Percentiles rank a stretch among this genome's conserved stretches.
These are phyloP conservation scores for Hylaeus volcanicus DNA, from an alignment of 1,140 invertebrate species.

Conservation along the genomic window DNA sequence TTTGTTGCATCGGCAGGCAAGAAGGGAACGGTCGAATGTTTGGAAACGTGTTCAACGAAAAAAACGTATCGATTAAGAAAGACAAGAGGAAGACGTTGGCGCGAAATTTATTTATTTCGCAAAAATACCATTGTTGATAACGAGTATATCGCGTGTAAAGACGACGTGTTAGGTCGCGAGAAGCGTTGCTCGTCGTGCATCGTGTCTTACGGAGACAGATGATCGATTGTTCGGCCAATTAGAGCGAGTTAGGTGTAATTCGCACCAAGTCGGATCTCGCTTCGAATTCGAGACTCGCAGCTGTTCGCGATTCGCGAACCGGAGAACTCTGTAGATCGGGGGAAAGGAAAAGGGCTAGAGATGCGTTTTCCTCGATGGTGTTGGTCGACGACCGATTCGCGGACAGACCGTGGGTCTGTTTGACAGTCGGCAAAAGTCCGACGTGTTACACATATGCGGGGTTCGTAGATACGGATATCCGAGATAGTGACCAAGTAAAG, in stretches of 20 bases:
- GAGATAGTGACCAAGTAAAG: too few species aligned
- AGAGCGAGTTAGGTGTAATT: conserved; percentile 2
- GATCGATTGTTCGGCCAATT: conserved; percentile 49
- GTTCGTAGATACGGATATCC: too few species aligned
- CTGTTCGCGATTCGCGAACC: not conserved
- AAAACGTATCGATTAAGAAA: too few species aligned
- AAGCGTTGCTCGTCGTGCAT: not conserved
- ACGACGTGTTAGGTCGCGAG: not conserved
- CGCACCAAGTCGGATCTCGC: conserved; percentile 33
- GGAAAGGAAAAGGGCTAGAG: conserved; percentile 17
- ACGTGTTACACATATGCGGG: too few species aligned
- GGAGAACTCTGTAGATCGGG: not conserved
- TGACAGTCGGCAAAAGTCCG: not conserved
- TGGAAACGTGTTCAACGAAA: too few species aligned
- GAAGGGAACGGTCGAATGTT: too few species aligned
- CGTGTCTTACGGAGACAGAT: conserved; percentile 18
- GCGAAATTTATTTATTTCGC: too few species aligned
- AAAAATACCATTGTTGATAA: too few species aligned
- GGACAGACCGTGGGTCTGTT: conserved; percentile 24
- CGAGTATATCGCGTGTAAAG: not conserved
- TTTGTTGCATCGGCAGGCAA: too few species aligned
- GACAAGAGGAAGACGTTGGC: too few species aligned
- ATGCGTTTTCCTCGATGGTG: conserved; percentile 29
- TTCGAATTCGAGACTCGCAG: conserved; percentile 14
- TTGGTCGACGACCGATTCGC: conserved; percentile 45